Percentiles rank a stretch among this genome's conserved stretches.
Conservation (phyloP, 2,797 vertebrate genomes). For the Gymnoscopelus braueri region DNA sequence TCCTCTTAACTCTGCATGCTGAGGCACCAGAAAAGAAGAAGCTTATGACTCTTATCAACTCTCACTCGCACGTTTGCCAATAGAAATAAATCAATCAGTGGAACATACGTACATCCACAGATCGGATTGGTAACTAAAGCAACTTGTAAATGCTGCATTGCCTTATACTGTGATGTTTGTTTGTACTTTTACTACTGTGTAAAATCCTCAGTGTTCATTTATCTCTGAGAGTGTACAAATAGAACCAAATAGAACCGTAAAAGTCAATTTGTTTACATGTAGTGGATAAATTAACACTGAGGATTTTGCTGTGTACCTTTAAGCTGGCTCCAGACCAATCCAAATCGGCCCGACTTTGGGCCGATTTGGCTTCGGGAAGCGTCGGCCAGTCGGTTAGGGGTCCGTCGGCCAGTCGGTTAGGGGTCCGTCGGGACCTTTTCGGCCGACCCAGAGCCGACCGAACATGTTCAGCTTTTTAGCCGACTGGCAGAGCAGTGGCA, state of each 20-base stretch:
- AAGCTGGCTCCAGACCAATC: no score
- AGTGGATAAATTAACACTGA: no score
- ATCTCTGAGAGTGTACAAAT: background rate
- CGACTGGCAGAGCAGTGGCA: no score
- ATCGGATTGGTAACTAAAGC: slow-evolving; percentile 11
- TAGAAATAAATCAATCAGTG: slow-evolving; percentile 21
- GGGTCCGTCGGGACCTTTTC: no score
- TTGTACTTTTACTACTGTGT: background rate
- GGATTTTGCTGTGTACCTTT: background rate
- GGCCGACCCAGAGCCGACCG: no score
- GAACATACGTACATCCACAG: background rate
- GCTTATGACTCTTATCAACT: slow-evolving; percentile 15
- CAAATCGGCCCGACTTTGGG: no score
- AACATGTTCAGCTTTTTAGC: no score
- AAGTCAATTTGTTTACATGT: no score
- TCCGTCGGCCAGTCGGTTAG: no score
- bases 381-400: no score
- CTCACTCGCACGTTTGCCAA: slow-evolving; percentile 42
- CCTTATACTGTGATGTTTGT: slow-evolving; percentile 44
- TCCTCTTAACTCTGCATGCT: slow-evolving; percentile 51
- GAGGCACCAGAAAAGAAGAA: slow-evolving; percentile 38
- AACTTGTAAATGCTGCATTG: slow-evolving; percentile 43
- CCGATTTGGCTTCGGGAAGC: no score
- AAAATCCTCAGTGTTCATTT: no score
- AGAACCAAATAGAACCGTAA: background rate